Evolutionary conservation across 2,888 invertebrate genomes (phyloP), one percentile per base, ranked within the genome.

Genomic region (Matsumyia berberina): DNA sequence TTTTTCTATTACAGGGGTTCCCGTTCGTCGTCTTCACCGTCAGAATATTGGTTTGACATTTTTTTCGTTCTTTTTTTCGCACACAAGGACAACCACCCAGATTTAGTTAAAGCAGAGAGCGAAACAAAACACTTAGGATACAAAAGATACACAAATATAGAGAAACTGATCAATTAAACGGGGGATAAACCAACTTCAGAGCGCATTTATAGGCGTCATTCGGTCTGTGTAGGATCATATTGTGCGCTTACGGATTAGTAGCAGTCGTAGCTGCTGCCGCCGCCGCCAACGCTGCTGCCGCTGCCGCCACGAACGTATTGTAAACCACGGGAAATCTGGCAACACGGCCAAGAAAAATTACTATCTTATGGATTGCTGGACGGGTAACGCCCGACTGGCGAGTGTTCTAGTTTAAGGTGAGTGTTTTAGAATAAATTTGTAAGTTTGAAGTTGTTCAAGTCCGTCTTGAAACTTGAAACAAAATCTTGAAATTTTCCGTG

Each of bases 311-410:
- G 39, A 64, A 57, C 72, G 79, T 83, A 78, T 79, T 73, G 74
- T 79, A 69, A 79, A 55, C 53, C 69, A 80, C 80, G 85, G 70
- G 74, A 73, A 86, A 80, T 87, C 87, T 89, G 89, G 89, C 90
- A 89, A 88, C 87, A 89, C 89, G 89, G 89, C 89, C 89, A 89
- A 89, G 87, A 88, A 89, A 91, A 89, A 89, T 89, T 89, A 90
- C 89, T 90, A 90, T 91, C 91, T 91, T 92, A 92, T 92, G 92
- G 92, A 92, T 92, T 91, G 91, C 92, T 92, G 92, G 92, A 92
- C 92, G 92, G 92, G 92, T 92, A 90, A 92, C 92, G 92, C 92
- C 92, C 92, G 92, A 92, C 92, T 92, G 92, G 92, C 92, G 92
- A 92, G 92, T 91, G 91, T 92, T 92, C 90, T 92, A 91, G 91